Base-by-base conservation (phyloP, 2,888 invertebrate genomes). In the Dendrolimus houi region DNA sequence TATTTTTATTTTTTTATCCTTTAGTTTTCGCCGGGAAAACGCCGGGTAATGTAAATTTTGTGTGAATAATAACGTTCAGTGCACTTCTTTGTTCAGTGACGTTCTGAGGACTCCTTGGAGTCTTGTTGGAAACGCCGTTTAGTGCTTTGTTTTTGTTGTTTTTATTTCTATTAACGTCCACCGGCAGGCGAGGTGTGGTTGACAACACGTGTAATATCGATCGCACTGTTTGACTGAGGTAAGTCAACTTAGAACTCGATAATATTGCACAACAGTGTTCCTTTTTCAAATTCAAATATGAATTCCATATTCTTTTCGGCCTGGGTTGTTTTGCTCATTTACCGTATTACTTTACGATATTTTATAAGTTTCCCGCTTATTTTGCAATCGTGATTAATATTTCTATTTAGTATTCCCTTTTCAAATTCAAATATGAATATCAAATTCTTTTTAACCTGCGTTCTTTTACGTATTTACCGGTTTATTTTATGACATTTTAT, bases 11-110 rank as follows among this genome's bases (percentile, higher is more conserved):
- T 74, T 79, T 77, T 47, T 60, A 57, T 67, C 65, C 60, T 61
- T 71, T 77, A 77, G 69, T 75, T 85, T 85, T 82, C 65, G 70
- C 83, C 85, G 83, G 84, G 74, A 81, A 87, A 86, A 85, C 74
- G 81, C 87, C 87, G 87, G 87, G 66, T 68, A 70, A 64, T 60
- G 64, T 64, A 64, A 69, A 70, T 72, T 70, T 69, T 68, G 65
- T 75, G 78, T 69, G 66, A 67, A 67, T 70, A 71, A 62, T 73
- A 71, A 72, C 72, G 63, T 74, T 68, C 58, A 73, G 80, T 83
- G 77, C 59, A 64, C 60, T 70, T 58, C 61, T 69, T 72, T 77
- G 69, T 75, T 79, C 61, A 66, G 77, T 84, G 81, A 79, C 77
- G 65, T 64, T 78, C 67, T 54, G 60, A 61, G 66, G 69, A 74